Percentiles rank a stretch among this genome's conserved stretches.
Conservation (phyloP, 2,888 invertebrate species). For the Dascillus cervinus region DNA sequence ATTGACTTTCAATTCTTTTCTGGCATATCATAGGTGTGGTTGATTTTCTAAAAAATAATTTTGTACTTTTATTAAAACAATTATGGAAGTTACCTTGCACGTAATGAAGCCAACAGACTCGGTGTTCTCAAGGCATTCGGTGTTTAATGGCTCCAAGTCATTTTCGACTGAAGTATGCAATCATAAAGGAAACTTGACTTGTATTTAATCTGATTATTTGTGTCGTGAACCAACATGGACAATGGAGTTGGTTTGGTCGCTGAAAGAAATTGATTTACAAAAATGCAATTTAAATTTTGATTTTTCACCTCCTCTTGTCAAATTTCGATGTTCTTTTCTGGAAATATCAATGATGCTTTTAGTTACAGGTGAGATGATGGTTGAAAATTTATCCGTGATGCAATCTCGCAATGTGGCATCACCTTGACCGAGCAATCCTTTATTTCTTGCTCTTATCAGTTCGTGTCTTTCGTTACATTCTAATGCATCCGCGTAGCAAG, state of each 20-base stretch:
- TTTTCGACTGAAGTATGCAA: slow-evolving; percentile 43
- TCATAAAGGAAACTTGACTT: slow-evolving; percentile 44
- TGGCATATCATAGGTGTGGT: too few relatives aligned
- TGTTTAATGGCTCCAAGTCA: slow-evolving; percentile 44
- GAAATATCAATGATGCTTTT: slow-evolving; percentile 30
- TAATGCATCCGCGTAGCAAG: slow-evolving; percentile 51
- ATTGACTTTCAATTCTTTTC: too few relatives aligned
- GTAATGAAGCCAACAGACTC: slow-evolving; percentile 16
- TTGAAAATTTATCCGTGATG: slow-evolving; percentile 28
- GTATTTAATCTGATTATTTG: slow-evolving; percentile 35
- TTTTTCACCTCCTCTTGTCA: slow-evolving; percentile 31
- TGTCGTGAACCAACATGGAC: slow-evolving; percentile 49
- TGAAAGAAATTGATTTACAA: too few relatives aligned
- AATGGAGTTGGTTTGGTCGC: slow-evolving; percentile 52
- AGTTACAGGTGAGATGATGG: slow-evolving; percentile 30
- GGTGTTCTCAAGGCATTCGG: too few relatives aligned
- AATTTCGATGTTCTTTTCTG: slow-evolving; percentile 27
- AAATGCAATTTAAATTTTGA: too few relatives aligned
- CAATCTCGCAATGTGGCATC: slow-evolving; percentile 27
- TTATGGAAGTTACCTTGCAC: slow-evolving; percentile 25
- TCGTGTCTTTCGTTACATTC: slow-evolving; percentile 23
- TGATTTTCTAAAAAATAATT: too few relatives aligned
- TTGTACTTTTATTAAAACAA: too few relatives aligned
- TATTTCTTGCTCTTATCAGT: slow-evolving; percentile 16
- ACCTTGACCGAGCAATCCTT: slow-evolving; percentile 31